phyloP scores from a whole-genome alignment of 2,113 vertebrate species.

The Micronycteris hirsuta region DNA sequence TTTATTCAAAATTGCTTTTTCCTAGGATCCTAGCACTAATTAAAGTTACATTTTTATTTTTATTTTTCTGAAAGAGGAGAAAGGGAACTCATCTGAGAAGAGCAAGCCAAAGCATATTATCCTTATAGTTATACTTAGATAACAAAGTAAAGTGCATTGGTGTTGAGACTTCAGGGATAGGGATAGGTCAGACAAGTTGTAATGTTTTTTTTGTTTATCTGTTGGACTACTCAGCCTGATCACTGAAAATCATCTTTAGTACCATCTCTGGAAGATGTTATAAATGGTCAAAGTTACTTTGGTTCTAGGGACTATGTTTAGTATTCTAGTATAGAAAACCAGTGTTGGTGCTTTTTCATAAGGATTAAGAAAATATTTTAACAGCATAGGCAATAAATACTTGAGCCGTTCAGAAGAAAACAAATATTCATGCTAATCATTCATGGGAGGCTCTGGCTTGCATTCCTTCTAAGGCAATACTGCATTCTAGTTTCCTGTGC shows the following conservation, averaged over 20 bases:
- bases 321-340: neutral
- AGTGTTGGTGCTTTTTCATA: neutral
- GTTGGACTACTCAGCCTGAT: neutral
- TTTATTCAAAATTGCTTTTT: slow-evolving; percentile 43
- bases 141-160: neutral
- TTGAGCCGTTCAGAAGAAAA: neutral
- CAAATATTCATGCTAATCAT: neutral
- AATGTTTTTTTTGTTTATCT: neutral
- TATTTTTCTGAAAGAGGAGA: slow-evolving; percentile 9
- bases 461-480: neutral
- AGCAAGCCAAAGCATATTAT: neutral
- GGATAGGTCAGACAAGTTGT: neutral
- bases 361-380: neutral
- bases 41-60: neutral
- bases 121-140: neutral
- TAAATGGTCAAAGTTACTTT: slow-evolving; percentile 7
- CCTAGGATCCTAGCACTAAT: neutral
- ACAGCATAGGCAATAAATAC: neutral
- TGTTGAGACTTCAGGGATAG: neutral
- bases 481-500: neutral
- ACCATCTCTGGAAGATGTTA: slow-evolving; percentile 2
- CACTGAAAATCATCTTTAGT: neutral
- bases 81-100: neutral
- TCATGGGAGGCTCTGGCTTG: neutral
- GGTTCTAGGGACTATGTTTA: neutral